Conservation (phyloP, 2,113 vertebrate genomes). For the Cyprinodon brontotheroides region DNA sequence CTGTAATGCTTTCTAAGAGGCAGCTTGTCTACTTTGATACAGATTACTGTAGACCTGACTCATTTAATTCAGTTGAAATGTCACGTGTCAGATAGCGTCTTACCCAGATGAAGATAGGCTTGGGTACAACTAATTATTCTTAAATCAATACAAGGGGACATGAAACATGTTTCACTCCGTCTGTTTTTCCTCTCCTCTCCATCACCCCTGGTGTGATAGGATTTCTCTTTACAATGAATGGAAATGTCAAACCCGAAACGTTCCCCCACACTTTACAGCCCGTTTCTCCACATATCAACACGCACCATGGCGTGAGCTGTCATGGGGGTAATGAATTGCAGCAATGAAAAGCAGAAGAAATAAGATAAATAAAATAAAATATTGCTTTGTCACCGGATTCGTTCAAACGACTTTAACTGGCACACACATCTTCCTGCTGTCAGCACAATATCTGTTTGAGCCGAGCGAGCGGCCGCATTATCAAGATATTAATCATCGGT, state of each 20-base stretch:
- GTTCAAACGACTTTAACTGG: slow-evolving; percentile 59
- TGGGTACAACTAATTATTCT: slow-evolving; percentile 34
- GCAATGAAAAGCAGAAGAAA: slow-evolving; percentile 54
- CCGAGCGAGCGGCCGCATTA: slow-evolving; percentile 57
- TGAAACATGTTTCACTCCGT: slow-evolving; percentile 35
- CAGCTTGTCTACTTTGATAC: background rate
- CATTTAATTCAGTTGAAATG: slow-evolving; percentile 22
- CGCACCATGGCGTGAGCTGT: slow-evolving; percentile 46
- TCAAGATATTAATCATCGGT: slow-evolving; percentile 70
- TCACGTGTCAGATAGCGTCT: slow-evolving; percentile 3
- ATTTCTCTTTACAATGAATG: slow-evolving; percentile 56
- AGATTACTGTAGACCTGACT: slow-evolving; percentile 22
- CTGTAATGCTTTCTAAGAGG: slow-evolving; percentile 1
- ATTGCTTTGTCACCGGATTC: slow-evolving; percentile 71
- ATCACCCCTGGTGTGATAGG: slow-evolving; percentile 24
- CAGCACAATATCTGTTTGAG: slow-evolving; percentile 57
- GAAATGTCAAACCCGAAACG: slow-evolving; percentile 43
- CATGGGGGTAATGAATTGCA: slow-evolving; percentile 64
- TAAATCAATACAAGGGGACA: slow-evolving; percentile 39
- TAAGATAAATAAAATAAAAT: slow-evolving; percentile 77
- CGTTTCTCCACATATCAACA: slow-evolving; percentile 60
- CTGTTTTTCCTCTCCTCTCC: slow-evolving; percentile 4
- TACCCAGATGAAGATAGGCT: slow-evolving; percentile 11
- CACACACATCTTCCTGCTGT: slow-evolving; percentile 65
- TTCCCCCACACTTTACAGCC: slow-evolving; percentile 51